Conservation (phyloP, 2,888 invertebrate species). For the Asteroscopus sphinx region DNA sequence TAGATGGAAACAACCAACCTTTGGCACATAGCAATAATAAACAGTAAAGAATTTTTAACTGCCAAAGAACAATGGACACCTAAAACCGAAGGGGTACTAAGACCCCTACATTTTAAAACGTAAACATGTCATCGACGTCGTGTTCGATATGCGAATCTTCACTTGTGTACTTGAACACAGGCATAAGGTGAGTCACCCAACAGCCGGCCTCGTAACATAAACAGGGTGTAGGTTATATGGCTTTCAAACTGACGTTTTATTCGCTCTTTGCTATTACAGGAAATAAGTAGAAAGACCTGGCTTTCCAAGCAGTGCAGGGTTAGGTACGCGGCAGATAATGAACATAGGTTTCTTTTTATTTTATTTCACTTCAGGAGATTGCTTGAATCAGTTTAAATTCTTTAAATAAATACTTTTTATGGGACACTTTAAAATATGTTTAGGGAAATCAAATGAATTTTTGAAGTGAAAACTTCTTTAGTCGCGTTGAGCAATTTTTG, state of each 20-base stretch:
- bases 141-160: constrained; percentile 28
- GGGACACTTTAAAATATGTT: too few relatives aligned
- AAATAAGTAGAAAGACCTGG: constrained; percentile 46
- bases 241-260: constrained; percentile 60
- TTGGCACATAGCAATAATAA: too few relatives aligned
- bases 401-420: background rate
- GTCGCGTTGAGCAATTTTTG: too few relatives aligned
- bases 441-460: background rate
- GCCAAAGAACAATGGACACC: constrained; percentile 22
- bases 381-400: too few relatives aligned
- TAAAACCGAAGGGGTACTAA: constrained; percentile 11
- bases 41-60: background rate
- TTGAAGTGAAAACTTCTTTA: too few relatives aligned
- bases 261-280: constrained; percentile 52
- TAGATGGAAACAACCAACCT: too few relatives aligned
- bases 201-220: constrained; percentile 56
- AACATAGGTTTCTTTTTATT: constrained; percentile 19
- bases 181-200: constrained; percentile 53
- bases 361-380: constrained; percentile 39
- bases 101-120: constrained; percentile 30
- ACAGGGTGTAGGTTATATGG: constrained; percentile 60
- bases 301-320: constrained; percentile 24
- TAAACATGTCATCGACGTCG: constrained; percentile 44
- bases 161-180: constrained; percentile 19
- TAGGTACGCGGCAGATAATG: constrained; percentile 37